phyloP scores from a whole-genome alignment of 1,140 invertebrate genomes.

The Atta cephalotes region DNA sequence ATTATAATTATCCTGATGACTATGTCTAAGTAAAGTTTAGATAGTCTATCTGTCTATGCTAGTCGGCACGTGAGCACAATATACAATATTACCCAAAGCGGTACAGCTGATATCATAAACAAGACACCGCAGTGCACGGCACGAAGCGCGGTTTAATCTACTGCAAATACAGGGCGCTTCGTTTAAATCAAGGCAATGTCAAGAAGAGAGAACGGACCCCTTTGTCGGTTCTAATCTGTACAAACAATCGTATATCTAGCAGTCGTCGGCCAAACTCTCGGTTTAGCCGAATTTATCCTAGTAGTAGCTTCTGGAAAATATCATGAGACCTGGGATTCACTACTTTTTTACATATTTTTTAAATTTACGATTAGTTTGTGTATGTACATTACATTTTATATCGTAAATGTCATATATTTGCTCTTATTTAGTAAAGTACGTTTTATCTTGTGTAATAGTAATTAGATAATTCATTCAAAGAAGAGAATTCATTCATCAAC shows the following conservation, averaged over 20 bases:
- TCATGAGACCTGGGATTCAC: background rate
- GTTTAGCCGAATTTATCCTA: constrained; percentile 70
- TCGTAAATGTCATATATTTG: background rate
- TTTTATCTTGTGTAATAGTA: background rate
- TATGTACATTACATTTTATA: background rate
- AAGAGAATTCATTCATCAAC: background rate
- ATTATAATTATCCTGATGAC: background rate
- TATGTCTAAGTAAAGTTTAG: background rate
- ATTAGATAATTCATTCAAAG: background rate
- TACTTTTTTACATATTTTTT: background rate
- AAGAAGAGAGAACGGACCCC: constrained; percentile 74
- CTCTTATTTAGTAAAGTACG: background rate
- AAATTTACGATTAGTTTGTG: background rate
- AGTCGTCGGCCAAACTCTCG: constrained; percentile 42
- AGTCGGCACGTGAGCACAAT: constrained; percentile 55
- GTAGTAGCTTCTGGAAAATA: constrained; percentile 56
- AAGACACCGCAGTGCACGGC: constrained; percentile 26
- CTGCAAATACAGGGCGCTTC: constrained; percentile 79
- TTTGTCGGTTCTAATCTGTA: constrained; percentile 83
- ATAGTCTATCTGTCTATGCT: constrained; percentile 20
- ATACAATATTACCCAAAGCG: constrained; percentile 39
- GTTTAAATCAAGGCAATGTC: constrained; percentile 76
- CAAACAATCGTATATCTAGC: constrained; percentile 78
- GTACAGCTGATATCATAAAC: constrained; percentile 53
- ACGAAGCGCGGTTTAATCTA: constrained; percentile 78